phyloP scores from a whole-genome alignment of 2,888 invertebrate species.

The Rhagophthalmus giganteus region DNA sequence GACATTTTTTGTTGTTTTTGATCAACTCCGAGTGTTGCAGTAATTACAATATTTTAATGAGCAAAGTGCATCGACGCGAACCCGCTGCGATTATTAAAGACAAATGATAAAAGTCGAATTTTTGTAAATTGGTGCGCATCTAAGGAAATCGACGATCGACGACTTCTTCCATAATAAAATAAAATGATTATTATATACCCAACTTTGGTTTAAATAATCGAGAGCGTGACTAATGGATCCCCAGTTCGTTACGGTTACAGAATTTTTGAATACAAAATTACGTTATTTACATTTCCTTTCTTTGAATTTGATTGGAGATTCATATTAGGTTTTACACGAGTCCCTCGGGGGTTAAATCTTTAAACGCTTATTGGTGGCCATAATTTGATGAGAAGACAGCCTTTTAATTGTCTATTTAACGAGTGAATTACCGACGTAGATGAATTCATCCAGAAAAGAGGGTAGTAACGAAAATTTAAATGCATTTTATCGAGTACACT shows the following conservation, averaged over 20 bases:
- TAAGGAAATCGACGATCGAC: too few species aligned
- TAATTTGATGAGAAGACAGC: constrained; percentile 48
- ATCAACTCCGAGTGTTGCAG: constrained; percentile 39
- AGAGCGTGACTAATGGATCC: constrained; percentile 10
- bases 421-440: constrained; percentile 13
- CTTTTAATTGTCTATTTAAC: constrained; percentile 37
- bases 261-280: constrained; percentile 40
- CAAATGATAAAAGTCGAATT: constrained; percentile 16
- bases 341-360: constrained; percentile 26
- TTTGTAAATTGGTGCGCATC: constrained; percentile 15
- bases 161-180: too few species aligned
- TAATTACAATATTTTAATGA: constrained; percentile 55
- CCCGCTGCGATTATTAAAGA: constrained; percentile 17
- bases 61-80: constrained; percentile 52
- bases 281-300: constrained; percentile 41
- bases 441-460: constrained; percentile 8
- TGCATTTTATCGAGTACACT: too few species aligned
- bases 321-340: constrained; percentile 27
- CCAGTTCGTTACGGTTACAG: constrained; percentile 29
- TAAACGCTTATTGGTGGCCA: constrained; percentile 46
- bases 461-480: too few species aligned
- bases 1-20: constrained; percentile 39
- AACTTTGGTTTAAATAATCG: too few species aligned
- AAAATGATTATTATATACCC: too few species aligned
- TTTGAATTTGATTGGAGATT: constrained; percentile 31